Percentiles rank a stretch among this genome's conserved stretches.
phyloP scores from a whole-genome alignment of 2,797 vertebrate genomes.

The Lithobates sylvaticus region DNA sequence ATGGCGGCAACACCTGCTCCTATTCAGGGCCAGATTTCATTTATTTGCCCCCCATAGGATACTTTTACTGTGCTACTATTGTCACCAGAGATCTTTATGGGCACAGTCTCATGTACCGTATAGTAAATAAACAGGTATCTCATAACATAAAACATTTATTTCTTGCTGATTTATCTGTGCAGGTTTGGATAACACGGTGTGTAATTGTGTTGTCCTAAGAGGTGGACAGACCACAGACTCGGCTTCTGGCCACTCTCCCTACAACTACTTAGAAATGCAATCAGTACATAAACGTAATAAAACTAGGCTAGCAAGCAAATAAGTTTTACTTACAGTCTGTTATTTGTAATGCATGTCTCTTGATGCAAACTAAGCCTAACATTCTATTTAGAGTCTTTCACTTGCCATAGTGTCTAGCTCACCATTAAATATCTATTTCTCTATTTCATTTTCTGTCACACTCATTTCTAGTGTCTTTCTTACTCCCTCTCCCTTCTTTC shows the following conservation, averaged over 20 bases:
- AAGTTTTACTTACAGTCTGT: neutral
- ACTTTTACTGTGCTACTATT: too few relatives aligned
- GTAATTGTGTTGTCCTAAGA: too few relatives aligned
- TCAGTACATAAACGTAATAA: neutral
- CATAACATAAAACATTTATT: too few relatives aligned
- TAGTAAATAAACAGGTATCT: too few relatives aligned
- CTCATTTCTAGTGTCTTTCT: conserved; percentile 10
- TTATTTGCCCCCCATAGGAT: too few relatives aligned
- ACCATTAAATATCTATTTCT: conserved; percentile 23
- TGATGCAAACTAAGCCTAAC: neutral
- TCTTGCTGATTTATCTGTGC: too few relatives aligned
- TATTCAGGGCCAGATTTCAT: too few relatives aligned
- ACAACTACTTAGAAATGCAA: neutral
- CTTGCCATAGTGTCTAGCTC: neutral
- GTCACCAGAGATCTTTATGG: too few relatives aligned
- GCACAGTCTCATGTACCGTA: too few relatives aligned
- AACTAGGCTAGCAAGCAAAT: neutral
- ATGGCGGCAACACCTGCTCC: too few relatives aligned
- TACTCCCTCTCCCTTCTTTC: conserved; percentile 6
- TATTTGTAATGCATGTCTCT: neutral
- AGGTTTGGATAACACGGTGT: too few relatives aligned
- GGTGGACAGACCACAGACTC: neutral
- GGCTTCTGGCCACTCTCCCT: neutral
- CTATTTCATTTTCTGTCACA: conserved; percentile 23
- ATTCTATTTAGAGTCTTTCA: neutral